Conservation (phyloP, 2,888 invertebrate species). For the Latrodectus hesperus region DNA sequence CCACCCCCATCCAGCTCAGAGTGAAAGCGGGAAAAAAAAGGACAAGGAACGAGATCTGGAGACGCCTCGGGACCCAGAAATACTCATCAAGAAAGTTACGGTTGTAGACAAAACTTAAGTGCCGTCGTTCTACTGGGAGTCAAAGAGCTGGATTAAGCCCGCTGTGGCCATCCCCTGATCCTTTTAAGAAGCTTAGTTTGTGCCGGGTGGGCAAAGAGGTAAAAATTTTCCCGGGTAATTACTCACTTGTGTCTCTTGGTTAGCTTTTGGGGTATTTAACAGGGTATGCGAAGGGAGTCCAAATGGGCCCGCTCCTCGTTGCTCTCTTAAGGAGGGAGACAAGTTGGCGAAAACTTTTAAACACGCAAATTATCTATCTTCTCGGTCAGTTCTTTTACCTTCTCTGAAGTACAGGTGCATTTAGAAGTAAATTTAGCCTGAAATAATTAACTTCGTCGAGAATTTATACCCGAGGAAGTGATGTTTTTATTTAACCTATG, state of each 20-base stretch:
- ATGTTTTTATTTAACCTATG: too few species aligned
- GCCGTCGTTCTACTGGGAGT: not conserved
- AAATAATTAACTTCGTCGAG: too few species aligned
- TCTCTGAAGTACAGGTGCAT: too few species aligned
- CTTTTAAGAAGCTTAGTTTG: not conserved
- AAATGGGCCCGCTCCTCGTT: too few species aligned
- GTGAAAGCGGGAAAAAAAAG: not conserved
- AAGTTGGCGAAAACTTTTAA: too few species aligned
- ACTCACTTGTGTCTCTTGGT: not conserved
- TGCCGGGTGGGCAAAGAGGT: not conserved
- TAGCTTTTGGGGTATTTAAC: not conserved
- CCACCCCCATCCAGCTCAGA: too few species aligned
- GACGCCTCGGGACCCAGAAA: not conserved
- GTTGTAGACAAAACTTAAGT: not conserved
- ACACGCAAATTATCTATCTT: too few species aligned
- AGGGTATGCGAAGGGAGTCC: too few species aligned
- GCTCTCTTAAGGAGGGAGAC: too few species aligned
- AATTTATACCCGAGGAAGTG: too few species aligned
- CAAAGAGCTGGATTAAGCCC: not conserved
- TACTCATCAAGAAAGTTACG: slow-evolving; percentile 5
- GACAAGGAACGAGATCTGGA: not conserved
- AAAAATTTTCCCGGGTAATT: not conserved
- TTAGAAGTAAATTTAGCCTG: too few species aligned
- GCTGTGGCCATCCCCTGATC: not conserved
- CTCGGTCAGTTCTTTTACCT: too few species aligned